A percentile compares a stretch with the other conserved stretches of the same genome.
These are phyloP conservation scores for Bombus difficillimus DNA, from an alignment of 1,140 invertebrate genomes.

Conservation along the genomic window DNA sequence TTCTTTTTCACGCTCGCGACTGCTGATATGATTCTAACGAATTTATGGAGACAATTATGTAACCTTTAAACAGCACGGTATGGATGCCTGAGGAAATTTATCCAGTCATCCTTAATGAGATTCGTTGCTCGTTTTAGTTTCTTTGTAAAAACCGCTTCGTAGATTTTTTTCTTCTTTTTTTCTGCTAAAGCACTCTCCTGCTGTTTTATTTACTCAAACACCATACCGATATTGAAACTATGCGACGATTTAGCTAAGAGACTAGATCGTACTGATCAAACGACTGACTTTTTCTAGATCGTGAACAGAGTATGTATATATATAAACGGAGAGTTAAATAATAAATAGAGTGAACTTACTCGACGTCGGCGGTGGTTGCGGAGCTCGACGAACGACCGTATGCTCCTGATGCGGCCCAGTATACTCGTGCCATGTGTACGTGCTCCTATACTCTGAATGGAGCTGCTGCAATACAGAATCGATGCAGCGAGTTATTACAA, in stretches of 20 bases:
- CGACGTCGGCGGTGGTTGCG: constrained; percentile 84
- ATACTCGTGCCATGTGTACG: constrained; percentile 96
- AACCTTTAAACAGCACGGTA: constrained; percentile 30
- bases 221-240: constrained; percentile 19
- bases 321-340: constrained; percentile 16
- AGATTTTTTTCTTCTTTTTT: background rate
- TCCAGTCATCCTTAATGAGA: background rate
- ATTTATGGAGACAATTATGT: constrained; percentile 33
- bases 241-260: constrained; percentile 34
- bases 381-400: constrained; percentile 86
- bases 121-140: background rate
- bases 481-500: background rate
- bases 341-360: constrained; percentile 75
- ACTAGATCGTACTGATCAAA: constrained; percentile 34
- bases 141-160: background rate
- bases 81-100: constrained; percentile 33
- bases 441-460: constrained; percentile 95
- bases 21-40: constrained; percentile 32
- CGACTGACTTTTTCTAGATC: constrained; percentile 33
- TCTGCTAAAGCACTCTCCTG: too few species aligned
- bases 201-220: constrained; percentile 21
- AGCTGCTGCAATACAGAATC: constrained; percentile 86
- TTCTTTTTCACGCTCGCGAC: constrained; percentile 39
- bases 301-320: constrained; percentile 22
- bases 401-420: constrained; percentile 86